Evolutionary conservation across 2,113 vertebrate species (phyloP), one percentile per base, ranked within the genome.

Genomic region (Misgurnus anguillicaudatus): DNA sequence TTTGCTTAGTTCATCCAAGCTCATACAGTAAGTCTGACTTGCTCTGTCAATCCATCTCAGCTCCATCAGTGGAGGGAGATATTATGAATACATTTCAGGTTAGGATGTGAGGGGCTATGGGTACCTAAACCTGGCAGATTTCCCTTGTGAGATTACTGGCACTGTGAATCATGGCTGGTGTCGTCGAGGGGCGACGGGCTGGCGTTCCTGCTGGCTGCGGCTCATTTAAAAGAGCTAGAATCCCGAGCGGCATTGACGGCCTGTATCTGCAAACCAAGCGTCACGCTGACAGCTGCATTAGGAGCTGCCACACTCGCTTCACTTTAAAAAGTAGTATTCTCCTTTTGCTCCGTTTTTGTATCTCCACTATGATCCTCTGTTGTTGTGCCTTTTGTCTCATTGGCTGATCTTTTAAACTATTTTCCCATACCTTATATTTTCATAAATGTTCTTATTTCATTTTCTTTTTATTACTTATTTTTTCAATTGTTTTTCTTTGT

Each of bases 201-300:
- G 80, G 82, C 68, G 80, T 83, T 88, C 84, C 87, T 75, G 63
- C n/a, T 51, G 77, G 87, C 84, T 84, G 84, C 78, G 47, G 86
- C 86, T 91, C 89, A 89, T 91, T 89, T 91, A 86, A 89, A 88
- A 87, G 78, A 80, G 11, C 72, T 87, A 86, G 87, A 87, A 89
- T 89, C 84, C 86, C 36, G 41, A 21, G 55, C 31, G 85, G 58
- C 68, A 79, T 67, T 68, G 88, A 82, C 81, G 74, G 78, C 82
- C 63, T 60, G 74, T 79, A 82, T 85, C 87, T 60, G 76, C 86
- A 86, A 86, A 82, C 84, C 87, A 70, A 81, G 9, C 24, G 80
- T 79, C 36, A 64, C 53, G 19, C 80, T 91, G 90, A 91, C 90
- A 90, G 90, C 89, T 90, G 86, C 84, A 90, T 90, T 90, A 91